Percentiles rank a stretch among this genome's conserved stretches.
Conservation (phyloP, 2,113 vertebrate genomes). For the Odobenus rosmarus region DNA sequence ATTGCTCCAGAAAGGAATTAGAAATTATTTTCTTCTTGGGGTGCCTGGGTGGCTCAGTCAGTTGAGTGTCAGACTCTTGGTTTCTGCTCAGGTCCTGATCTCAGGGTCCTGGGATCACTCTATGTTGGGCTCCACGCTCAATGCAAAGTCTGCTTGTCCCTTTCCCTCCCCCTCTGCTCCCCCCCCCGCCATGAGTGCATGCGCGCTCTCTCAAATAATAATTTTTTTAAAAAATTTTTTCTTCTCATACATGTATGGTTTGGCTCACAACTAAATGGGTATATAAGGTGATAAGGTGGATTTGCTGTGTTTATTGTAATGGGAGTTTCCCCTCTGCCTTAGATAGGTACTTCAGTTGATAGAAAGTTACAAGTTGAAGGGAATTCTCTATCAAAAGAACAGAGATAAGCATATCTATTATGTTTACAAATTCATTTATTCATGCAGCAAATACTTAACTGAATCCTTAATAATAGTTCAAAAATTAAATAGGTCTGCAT, state of each 20-base stretch:
- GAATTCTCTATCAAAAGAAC: neutral
- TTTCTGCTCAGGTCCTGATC: neutral
- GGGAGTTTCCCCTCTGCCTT: neutral
- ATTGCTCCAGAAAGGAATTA: neutral
- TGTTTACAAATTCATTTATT: neutral
- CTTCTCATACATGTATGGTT: neutral
- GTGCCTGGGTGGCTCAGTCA: neutral
- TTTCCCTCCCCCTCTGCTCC: neutral
- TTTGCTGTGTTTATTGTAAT: neutral
- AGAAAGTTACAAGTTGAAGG: neutral
- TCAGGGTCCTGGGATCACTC: neutral
- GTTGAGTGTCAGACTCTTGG: neutral
- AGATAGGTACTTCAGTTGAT: neutral
- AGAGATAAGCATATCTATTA: neutral
- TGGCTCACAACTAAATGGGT: neutral
- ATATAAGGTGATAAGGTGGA: neutral
- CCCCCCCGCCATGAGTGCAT: neutral
- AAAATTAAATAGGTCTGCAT: neutral
- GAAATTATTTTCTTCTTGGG: neutral
- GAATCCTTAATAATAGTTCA: neutral
- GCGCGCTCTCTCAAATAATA: neutral
- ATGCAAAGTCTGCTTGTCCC: neutral
- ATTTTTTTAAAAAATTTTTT: neutral
- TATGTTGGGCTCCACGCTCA: neutral
- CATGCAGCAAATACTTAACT: neutral